phyloP scores from a whole-genome alignment of 2,113 vertebrate genomes.

The Numenius arquata region DNA sequence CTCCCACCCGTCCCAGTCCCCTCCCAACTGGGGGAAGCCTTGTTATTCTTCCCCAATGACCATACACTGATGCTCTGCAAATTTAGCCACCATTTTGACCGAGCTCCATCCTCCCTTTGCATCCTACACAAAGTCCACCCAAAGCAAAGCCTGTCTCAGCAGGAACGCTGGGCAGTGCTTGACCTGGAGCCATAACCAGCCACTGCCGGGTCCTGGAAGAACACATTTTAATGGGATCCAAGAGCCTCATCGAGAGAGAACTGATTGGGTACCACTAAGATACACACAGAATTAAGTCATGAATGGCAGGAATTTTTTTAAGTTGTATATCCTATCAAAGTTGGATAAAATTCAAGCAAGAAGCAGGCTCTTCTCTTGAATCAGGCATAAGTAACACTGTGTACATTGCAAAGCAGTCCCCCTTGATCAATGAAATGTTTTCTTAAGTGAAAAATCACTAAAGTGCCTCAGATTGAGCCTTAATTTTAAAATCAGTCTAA shows the following conservation, averaged over 20 bases:
- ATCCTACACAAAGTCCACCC: neutral
- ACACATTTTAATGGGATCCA: neutral
- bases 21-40: neutral
- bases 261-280: neutral
- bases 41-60: neutral
- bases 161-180: neutral
- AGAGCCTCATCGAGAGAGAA: neutral
- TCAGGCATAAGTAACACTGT: neutral
- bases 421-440: neutral
- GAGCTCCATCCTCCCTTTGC: neutral
- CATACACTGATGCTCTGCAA: neutral
- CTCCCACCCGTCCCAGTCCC: neutral
- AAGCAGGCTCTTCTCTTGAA: neutral
- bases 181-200: neutral
- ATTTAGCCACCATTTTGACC: neutral
- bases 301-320: neutral
- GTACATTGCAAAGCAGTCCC: neutral
- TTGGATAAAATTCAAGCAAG: neutral
- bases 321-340: neutral
- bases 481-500: neutral
- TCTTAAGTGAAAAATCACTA: neutral
- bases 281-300: neutral
- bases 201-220: neutral
- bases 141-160: fast-evolving
- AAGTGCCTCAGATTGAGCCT: neutral